A percentile compares a stretch with the other conserved stretches of the same genome.
These are phyloP conservation scores for Trogon surrucura DNA, from an alignment of 2,113 vertebrate genomes.

Conservation along the genomic window DNA sequence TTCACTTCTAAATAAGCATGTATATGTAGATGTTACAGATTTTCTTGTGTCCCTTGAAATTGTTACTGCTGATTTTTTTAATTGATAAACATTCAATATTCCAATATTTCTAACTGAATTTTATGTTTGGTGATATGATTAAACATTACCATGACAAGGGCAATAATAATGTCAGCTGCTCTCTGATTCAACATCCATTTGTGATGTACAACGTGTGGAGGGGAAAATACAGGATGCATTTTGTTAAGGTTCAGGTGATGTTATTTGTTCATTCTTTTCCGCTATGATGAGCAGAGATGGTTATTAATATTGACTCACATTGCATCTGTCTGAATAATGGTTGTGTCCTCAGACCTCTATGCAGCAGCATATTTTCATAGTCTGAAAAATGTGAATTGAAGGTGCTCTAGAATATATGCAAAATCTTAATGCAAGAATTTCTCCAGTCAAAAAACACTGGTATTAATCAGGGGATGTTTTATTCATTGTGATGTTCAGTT, in stretches of 20 bases:
- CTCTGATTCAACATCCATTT: background rate
- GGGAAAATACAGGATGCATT: background rate
- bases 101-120: background rate
- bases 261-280: constrained; percentile 34
- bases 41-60: background rate
- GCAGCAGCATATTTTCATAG: background rate
- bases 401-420: background rate
- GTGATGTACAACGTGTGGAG: background rate
- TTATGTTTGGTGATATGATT: background rate
- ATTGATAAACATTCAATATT: background rate
- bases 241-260: background rate
- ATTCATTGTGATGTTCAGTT: background rate
- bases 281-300: constrained; percentile 2
- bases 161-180: background rate
- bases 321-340: background rate
- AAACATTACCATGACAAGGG: background rate
- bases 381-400: background rate
- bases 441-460: background rate
- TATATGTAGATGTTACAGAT: background rate
- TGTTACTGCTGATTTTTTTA: background rate
- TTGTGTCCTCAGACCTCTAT: background rate
- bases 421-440: background rate
- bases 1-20: background rate
- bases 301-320: background rate
- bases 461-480: background rate